A percentile compares a stretch with the other conserved stretches of the same genome.
These are phyloP conservation scores for Merluccius polli DNA, from an alignment of 2,797 vertebrate species.

Conservation along the genomic window DNA sequence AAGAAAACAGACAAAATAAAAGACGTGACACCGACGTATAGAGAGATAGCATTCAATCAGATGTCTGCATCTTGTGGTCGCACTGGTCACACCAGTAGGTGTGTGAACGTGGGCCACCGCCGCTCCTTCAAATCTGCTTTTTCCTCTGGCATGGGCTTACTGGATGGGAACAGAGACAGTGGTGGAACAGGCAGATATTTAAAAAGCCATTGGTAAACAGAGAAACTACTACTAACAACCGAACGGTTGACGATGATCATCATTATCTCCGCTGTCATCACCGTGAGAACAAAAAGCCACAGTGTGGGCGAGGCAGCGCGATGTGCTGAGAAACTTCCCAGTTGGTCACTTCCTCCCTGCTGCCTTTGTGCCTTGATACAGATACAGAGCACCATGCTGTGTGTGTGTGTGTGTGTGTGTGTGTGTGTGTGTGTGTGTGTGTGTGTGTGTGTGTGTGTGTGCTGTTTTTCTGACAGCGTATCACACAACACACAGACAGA, in stretches of 20 bases:
- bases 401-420: slow-evolving; percentile 1
- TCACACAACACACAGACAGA: neutral
- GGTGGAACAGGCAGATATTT: neutral
- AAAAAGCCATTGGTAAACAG: neutral
- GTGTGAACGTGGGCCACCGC: neutral
- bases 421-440: neutral
- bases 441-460: neutral
- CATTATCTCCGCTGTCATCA: neutral
- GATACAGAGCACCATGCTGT: neutral
- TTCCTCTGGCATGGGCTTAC: too few relatives aligned
- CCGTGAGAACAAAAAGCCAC: neutral
- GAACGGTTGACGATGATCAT: neutral
- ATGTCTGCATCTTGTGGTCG: neutral
- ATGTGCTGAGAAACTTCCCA: neutral
- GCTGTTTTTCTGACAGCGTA: neutral
- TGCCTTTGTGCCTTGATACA: too few relatives aligned
- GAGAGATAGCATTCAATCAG: neutral
- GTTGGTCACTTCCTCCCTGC: neutral
- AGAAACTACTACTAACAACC: neutral
- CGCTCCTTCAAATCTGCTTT: neutral
- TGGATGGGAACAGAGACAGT: neutral
- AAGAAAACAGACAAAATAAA: neutral
- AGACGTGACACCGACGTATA: neutral
- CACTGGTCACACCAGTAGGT: neutral
- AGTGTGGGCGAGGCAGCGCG: neutral